phyloP scores from a whole-genome alignment of 2,797 vertebrate species.

The Myotis myotis region DNA sequence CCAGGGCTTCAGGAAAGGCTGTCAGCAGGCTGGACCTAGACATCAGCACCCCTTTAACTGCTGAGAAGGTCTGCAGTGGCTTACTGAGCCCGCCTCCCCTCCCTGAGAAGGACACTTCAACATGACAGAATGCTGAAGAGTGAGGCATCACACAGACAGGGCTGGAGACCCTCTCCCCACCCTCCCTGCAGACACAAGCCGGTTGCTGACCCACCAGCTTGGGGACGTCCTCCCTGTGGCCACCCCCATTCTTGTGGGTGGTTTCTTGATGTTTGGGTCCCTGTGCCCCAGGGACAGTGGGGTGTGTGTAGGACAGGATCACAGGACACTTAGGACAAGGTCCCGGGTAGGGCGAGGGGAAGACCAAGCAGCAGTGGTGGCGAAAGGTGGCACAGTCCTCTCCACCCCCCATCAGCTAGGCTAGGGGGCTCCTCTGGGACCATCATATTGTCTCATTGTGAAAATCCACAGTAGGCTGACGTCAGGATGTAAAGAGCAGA shows the following conservation, averaged over 20 bases:
- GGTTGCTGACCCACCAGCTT: not conserved
- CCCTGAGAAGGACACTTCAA: not conserved
- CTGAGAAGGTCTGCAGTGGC: not conserved
- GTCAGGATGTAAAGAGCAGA: not conserved
- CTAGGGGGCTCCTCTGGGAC: not conserved
- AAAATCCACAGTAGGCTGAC: not conserved
- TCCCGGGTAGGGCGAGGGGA: not conserved
- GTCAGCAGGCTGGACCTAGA: not conserved
- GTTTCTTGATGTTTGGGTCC: not conserved
- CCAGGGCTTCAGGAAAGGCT: not conserved
- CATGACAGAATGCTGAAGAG: not conserved
- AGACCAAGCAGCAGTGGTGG: not conserved
- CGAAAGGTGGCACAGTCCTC: not conserved
- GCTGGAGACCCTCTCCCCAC: not conserved
- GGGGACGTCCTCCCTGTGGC: not conserved
- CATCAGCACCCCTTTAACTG: not conserved
- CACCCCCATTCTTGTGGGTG: not conserved
- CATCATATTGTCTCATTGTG: not conserved
- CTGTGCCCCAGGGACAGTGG: not conserved
- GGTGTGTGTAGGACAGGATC: not conserved
- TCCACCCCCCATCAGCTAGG: not conserved
- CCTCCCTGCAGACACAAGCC: not conserved
- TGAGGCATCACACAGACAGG: not conserved
- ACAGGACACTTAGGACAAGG: not conserved
- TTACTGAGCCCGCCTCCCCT: not conserved